A percentile compares a stretch with the other conserved stretches of the same genome.
Conservation (phyloP, 2,113 vertebrate genomes). For the Pseudorasbora parva region DNA sequence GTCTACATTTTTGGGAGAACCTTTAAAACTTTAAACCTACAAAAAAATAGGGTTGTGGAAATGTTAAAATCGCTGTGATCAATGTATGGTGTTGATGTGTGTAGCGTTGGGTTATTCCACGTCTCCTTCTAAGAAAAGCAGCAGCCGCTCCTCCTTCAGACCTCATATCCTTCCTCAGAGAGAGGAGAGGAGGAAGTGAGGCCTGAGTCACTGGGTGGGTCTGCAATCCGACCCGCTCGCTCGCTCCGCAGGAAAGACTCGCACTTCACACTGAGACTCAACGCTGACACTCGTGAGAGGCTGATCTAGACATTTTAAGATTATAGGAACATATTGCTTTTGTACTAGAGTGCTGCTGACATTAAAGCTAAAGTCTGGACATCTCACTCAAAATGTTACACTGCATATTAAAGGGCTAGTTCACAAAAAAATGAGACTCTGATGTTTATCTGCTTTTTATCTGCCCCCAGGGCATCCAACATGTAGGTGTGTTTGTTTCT, state of each 20-base stretch:
- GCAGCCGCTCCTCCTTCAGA: neutral
- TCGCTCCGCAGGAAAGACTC: neutral
- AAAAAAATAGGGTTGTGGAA: no score
- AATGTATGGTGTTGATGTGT: constrained; percentile 35
- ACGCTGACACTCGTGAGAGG: neutral
- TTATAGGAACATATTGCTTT: no score
- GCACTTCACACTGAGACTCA: neutral
- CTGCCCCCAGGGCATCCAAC: no score
- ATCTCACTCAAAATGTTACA: no score
- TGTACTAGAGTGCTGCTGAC: neutral
- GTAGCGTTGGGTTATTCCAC: constrained; percentile 29
- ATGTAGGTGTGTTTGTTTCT: no score
- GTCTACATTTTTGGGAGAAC: no score
- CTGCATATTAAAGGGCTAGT: no score
- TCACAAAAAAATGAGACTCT: no score
- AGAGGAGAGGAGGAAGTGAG: constrained; percentile 3
- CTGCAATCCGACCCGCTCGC: neutral
- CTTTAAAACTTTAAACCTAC: no score
- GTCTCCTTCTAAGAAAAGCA: constrained; percentile 13
- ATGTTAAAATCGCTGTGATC: no score
- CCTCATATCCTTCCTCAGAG: constrained; percentile 13
- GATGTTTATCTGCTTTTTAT: no score
- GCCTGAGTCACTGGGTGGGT: constrained; percentile 28
- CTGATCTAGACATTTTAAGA: neutral
- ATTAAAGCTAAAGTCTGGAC: no score